phyloP scores from a whole-genome alignment of 2,113 vertebrate genomes.

The Corythoichthys intestinalis region DNA sequence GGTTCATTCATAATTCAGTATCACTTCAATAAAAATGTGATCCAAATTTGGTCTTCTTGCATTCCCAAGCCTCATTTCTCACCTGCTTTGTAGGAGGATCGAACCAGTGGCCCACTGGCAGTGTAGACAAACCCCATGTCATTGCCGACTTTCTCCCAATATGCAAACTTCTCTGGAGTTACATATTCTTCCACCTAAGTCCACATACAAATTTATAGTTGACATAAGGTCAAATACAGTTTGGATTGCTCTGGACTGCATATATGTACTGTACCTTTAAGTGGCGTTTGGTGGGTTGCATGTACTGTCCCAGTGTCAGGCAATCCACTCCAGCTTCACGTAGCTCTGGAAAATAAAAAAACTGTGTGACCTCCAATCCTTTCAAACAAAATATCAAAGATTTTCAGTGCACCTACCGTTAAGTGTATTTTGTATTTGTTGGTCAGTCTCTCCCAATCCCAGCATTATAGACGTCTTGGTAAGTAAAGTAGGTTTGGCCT shows the following conservation, averaged over 20 bases:
- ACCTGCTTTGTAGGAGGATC: constrained; percentile 99
- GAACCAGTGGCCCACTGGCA: constrained; percentile 91
- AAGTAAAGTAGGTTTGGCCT: constrained; percentile 76
- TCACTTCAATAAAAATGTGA: not conserved
- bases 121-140: constrained; percentile 94
- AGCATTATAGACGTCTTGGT: constrained; percentile 97
- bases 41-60: not conserved
- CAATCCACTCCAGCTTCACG: constrained; percentile 88
- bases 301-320: constrained; percentile 94
- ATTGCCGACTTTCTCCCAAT: constrained; percentile 91
- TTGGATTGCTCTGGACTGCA: not conserved
- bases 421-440: constrained; percentile 80
- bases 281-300: constrained; percentile 96
- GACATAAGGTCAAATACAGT: not conserved
- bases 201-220: constrained; percentile 6
- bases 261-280: constrained; percentile 76
- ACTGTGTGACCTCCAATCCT: not conserved
- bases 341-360: constrained; percentile 73
- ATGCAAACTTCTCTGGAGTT: constrained; percentile 89
- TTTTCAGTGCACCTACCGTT: constrained; percentile 66
- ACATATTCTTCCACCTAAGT: constrained; percentile 91
- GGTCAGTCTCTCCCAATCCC: constrained; percentile 87
- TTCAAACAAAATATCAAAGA: not conserved
- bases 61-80: constrained; percentile 15
- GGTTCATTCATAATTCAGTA: too few relatives aligned